Evolutionary conservation across 2,888 invertebrate genomes (phyloP).

Genomic region (Lycia hirtaria): DNA sequence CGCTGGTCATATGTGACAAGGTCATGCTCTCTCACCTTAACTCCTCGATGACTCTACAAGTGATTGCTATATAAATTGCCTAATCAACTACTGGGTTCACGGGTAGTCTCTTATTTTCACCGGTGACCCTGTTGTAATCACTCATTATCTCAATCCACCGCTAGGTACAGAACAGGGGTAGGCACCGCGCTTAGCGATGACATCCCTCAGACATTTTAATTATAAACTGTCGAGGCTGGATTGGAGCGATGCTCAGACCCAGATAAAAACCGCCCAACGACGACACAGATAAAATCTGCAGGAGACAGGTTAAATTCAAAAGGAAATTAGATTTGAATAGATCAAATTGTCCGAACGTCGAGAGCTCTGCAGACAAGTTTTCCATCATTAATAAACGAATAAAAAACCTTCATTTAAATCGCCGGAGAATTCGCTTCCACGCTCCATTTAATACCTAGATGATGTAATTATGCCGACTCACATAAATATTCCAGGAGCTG

Average conservation of each 20-base stretch:
- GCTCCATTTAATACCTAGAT: constrained; percentile 34
- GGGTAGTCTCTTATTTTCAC: no score
- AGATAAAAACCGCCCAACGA: constrained; percentile 72
- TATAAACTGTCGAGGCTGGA: constrained; percentile 76
- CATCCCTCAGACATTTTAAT: constrained; percentile 81
- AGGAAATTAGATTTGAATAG: constrained; percentile 77
- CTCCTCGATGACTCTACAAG: no score
- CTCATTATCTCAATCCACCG: no score
- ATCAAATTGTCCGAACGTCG: constrained; percentile 67
- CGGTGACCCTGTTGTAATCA: no score
- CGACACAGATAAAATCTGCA: constrained; percentile 77
- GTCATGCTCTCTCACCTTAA: no score
- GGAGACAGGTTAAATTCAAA: constrained; percentile 75
- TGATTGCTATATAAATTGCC: no score
- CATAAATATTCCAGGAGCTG: constrained; percentile 34
- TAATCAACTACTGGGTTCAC: no score
- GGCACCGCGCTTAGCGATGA: constrained; percentile 69
- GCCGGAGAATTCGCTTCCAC: constrained; percentile 24
- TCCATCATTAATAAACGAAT: constrained; percentile 43
- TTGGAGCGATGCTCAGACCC: constrained; percentile 58
- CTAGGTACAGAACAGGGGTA: no score
- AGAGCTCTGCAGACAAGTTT: constrained; percentile 47
- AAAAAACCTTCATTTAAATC: constrained; percentile 24
- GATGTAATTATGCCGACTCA: constrained; percentile 35
- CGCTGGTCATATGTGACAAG: no score